A percentile compares a stretch with the other conserved stretches of the same genome.
Conservation (phyloP, 2,888 invertebrate species). For the Synergus japonicus region DNA sequence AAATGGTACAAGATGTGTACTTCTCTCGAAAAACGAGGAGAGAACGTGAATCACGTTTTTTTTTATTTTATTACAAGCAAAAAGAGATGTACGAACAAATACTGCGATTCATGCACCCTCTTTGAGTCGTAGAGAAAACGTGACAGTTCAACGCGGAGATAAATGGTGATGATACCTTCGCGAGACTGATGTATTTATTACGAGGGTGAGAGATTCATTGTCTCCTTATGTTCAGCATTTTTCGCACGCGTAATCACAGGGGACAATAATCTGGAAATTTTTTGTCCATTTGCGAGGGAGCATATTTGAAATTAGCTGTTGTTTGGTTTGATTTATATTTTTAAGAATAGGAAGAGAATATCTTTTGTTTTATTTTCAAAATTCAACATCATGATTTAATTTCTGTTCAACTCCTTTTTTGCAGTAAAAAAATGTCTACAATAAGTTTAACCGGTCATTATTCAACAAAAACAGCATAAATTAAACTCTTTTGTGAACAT, state of each 20-base stretch:
- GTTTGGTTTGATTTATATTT: background rate
- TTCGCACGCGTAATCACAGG: background rate
- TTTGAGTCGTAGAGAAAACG: conserved; percentile 7
- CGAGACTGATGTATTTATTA: conserved; percentile 25
- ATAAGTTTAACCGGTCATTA: no score
- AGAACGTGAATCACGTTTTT: background rate
- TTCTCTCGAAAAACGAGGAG: background rate
- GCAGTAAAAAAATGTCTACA: no score
- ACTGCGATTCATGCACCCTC: background rate
- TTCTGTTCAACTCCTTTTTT: background rate
- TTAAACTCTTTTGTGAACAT: no score
- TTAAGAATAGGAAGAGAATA: background rate
- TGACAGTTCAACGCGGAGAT: conserved; percentile 4
- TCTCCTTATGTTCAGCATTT: background rate
- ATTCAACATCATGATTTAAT: background rate
- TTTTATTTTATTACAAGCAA: background rate
- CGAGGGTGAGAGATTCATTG: background rate
- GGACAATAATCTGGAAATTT: background rate
- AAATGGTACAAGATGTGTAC: background rate
- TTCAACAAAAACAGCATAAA: no score
- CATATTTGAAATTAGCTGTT: background rate
- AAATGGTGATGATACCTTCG: background rate
- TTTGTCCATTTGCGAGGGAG: background rate
- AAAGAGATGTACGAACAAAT: conserved; percentile 12
- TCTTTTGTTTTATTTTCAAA: background rate